These are phyloP conservation scores for Spicauda simplicius DNA, from an alignment of 2,888 invertebrate species.

Conservation along the genomic window DNA sequence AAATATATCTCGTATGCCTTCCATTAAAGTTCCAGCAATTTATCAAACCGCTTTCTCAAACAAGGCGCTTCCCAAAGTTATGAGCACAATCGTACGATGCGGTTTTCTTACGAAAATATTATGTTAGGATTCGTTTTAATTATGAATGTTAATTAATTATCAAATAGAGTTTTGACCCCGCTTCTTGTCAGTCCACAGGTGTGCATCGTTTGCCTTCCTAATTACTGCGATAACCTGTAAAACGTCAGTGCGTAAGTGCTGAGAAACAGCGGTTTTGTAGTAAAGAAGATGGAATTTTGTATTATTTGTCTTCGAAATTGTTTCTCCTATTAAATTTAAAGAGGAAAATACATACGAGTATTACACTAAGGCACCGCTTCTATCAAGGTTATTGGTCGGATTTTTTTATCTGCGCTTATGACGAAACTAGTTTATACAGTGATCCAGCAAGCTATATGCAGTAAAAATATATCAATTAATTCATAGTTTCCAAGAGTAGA, in stretches of 20 bases:
- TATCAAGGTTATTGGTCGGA: too few relatives aligned
- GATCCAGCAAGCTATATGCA: too few relatives aligned
- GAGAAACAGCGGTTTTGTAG: neutral
- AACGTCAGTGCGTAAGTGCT: slow-evolving; percentile 12
- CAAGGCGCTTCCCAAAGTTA: neutral
- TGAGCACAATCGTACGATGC: slow-evolving; percentile 5
- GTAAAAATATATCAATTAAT: too few relatives aligned
- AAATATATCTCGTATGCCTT: neutral
- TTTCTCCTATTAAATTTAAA: too few relatives aligned
- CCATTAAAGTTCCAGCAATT: slow-evolving; percentile 1
- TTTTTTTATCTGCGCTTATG: too few relatives aligned
- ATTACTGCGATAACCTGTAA: slow-evolving; percentile 52
- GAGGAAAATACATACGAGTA: too few relatives aligned
- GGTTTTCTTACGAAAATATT: slow-evolving; percentile 19
- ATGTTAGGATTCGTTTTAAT: slow-evolving; percentile 11
- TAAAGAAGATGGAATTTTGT: neutral
- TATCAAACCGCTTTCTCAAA: slow-evolving; percentile 9
- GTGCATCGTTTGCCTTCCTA: slow-evolving; percentile 69
- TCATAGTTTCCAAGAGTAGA: too few relatives aligned
- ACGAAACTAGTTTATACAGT: too few relatives aligned
- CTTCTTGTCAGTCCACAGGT: slow-evolving; percentile 61
- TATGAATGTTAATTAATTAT: slow-evolving; percentile 42
- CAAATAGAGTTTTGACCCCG: slow-evolving; percentile 37
- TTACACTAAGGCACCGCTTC: too few relatives aligned
- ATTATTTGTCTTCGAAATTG: too few relatives aligned